These are phyloP conservation scores for Trinectes maculatus DNA, from an alignment of 2,113 vertebrate genomes.

Conservation along the genomic window DNA sequence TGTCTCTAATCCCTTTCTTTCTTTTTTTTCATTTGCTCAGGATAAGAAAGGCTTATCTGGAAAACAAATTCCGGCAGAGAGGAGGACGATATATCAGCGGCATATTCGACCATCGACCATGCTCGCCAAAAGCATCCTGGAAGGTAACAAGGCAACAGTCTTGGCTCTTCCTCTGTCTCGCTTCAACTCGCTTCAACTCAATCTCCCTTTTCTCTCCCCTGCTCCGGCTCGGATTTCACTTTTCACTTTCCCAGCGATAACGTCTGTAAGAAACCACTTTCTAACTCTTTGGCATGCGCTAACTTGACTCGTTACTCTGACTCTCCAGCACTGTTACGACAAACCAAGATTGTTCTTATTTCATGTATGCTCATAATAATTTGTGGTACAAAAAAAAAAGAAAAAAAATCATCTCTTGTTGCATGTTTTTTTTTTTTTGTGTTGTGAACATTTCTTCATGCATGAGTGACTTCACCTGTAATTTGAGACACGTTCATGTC, in stretches of 20 bases:
- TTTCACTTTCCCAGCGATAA: slow-evolving; percentile 38
- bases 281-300: not conserved
- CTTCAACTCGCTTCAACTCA: slow-evolving; percentile 49
- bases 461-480: not conserved
- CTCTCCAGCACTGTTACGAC: not conserved
- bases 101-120: slow-evolving; percentile 93
- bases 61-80: slow-evolving; percentile 89
- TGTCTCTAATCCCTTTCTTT: not conserved
- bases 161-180: slow-evolving; percentile 29
- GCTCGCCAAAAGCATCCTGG: slow-evolving; percentile 97
- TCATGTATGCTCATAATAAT: not conserved
- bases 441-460: not conserved
- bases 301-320: not conserved
- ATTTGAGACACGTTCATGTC: not conserved
- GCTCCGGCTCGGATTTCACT: slow-evolving; percentile 81
- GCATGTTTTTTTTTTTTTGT: not conserved
- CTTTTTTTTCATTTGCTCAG: slow-evolving; percentile 71
- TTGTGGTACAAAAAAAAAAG: too few species aligned
- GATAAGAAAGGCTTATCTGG: slow-evolving; percentile 95
- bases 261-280: slow-evolving; percentile 11
- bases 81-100: slow-evolving; percentile 91
- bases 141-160: slow-evolving; percentile 83
- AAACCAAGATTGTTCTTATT: not conserved
- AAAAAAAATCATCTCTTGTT: too few species aligned
- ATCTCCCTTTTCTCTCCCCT: slow-evolving; percentile 71